A percentile compares a stretch with the other conserved stretches of the same genome.
Conservation (phyloP, 1,140 invertebrate genomes). For the Monomorium pharaonis region DNA sequence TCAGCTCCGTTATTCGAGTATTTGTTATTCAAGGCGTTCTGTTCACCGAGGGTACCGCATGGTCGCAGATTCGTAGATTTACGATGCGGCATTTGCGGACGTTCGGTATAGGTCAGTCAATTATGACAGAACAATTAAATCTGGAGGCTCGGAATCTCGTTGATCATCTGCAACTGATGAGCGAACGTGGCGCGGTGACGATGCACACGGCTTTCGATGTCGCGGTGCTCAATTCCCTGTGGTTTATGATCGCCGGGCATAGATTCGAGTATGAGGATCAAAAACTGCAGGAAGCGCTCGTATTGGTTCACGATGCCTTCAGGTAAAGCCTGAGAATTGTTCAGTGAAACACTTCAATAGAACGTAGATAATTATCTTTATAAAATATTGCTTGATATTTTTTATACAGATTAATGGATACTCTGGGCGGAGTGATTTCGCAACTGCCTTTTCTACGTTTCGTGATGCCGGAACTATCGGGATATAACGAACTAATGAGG, state of each 20-base stretch:
- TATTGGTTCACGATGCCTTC: constrained; percentile 86
- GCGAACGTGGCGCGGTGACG: constrained; percentile 76
- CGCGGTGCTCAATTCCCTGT: constrained; percentile 89
- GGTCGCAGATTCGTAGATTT: constrained; percentile 87
- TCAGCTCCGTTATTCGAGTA: not conserved
- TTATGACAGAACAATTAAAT: constrained; percentile 86
- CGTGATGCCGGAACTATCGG: constrained; percentile 86
- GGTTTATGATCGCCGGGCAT: constrained; percentile 89
- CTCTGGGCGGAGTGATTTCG: constrained; percentile 89
- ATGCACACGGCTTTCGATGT: constrained; percentile 87
- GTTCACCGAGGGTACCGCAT: constrained; percentile 87
- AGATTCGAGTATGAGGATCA: constrained; percentile 87
- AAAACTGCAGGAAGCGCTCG: constrained; percentile 85
- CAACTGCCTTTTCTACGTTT: constrained; percentile 88
- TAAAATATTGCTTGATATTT: not conserved
- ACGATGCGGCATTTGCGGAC: constrained; percentile 86
- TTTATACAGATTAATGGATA: constrained; percentile 85
- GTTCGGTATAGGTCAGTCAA: constrained; percentile 87
- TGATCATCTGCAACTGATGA: constrained; percentile 73
- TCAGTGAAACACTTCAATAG: not conserved
- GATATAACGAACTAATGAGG: constrained; percentile 85
- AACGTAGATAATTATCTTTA: not conserved
- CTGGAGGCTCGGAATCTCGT: constrained; percentile 87
- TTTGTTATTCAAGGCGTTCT: constrained; percentile 86
- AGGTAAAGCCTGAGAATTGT: constrained; percentile 65